Evolutionary conservation across 2,888 invertebrate genomes (phyloP).

Genomic region (Agapostemon virescens): DNA sequence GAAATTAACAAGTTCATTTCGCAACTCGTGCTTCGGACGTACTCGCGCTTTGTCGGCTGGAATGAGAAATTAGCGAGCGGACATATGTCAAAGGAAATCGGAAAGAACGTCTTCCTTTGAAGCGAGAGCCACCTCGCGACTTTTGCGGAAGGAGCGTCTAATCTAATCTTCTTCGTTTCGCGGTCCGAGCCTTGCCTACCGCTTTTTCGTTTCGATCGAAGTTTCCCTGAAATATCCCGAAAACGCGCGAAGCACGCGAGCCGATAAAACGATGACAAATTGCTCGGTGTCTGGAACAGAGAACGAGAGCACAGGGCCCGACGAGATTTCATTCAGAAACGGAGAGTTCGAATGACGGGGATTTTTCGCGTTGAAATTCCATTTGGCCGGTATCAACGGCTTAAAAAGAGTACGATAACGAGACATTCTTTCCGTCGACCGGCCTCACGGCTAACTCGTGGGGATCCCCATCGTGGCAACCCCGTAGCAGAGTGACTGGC

Average conservation of each 20-base stretch:
- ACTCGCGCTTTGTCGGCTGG: conserved; percentile 3
- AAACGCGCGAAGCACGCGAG: too few species aligned
- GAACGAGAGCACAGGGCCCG: too few species aligned
- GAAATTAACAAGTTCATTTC: conserved; percentile 59
- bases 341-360: too few species aligned
- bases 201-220: too few species aligned
- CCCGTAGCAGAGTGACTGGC: conserved; percentile 63
- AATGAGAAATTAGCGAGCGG: conserved; percentile 8
- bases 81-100: conserved; percentile 14
- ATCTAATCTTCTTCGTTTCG: not conserved
- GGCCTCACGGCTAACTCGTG: conserved; percentile 47
- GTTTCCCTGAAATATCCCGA: too few species aligned
- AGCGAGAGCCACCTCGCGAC: not conserved
- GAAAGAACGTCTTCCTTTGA: conserved; percentile 11
- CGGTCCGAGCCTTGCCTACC: too few species aligned
- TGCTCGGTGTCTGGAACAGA: too few species aligned
- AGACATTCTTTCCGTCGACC: conserved; percentile 41
- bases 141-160: not conserved
- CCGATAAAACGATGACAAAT: too few species aligned
- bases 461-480: conserved; percentile 58
- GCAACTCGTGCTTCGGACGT: conserved; percentile 12
- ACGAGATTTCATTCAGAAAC: too few species aligned
- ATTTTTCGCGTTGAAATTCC: too few species aligned
- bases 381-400: too few species aligned
- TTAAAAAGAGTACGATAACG: not conserved